A percentile compares a stretch with the other conserved stretches of the same genome.
Conservation (phyloP, 1,140 invertebrate genomes). For the Gonioctena quinquepunctata region DNA sequence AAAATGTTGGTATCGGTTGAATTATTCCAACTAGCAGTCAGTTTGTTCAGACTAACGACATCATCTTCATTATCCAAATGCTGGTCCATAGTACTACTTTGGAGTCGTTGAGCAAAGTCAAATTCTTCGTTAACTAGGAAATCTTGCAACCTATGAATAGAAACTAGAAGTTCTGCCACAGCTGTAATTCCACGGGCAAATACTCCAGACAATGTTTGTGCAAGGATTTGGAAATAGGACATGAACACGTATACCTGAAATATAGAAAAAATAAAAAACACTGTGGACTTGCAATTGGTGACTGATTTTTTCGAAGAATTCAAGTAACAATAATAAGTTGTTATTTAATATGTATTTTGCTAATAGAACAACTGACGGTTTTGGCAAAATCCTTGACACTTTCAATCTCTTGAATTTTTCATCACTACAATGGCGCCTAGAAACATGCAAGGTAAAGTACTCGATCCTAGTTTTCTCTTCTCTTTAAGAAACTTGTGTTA, state of each 20-base stretch:
- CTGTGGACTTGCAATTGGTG: too few relatives aligned
- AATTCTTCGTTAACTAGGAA: slow-evolving; percentile 21
- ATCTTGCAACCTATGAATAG: slow-evolving; percentile 10
- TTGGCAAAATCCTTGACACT: too few relatives aligned
- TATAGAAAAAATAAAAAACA: too few relatives aligned
- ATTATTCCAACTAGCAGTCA: slow-evolving; percentile 57
- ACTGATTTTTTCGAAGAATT: too few relatives aligned
- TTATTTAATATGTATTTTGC: too few relatives aligned
- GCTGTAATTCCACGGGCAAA: slow-evolving; percentile 71
- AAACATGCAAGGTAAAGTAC: too few relatives aligned
- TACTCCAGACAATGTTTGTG: slow-evolving; percentile 67
- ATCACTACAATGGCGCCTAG: too few relatives aligned
- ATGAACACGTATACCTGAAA: slow-evolving; percentile 65
- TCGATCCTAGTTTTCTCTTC: too few relatives aligned
- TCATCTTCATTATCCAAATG: neutral
- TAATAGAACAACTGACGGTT: too few relatives aligned
- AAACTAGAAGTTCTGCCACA: slow-evolving; percentile 36
- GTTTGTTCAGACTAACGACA: slow-evolving; percentile 46
- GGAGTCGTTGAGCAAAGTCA: neutral
- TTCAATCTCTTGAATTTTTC: too few relatives aligned
- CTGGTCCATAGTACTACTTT: neutral
- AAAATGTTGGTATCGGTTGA: slow-evolving; percentile 50
- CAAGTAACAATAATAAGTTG: too few relatives aligned
- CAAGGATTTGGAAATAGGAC: slow-evolving; percentile 65
- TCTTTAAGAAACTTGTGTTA: too few relatives aligned